These are phyloP conservation scores for Notolepis coatsorum DNA, from an alignment of 2,797 vertebrate genomes.

Conservation along the genomic window DNA sequence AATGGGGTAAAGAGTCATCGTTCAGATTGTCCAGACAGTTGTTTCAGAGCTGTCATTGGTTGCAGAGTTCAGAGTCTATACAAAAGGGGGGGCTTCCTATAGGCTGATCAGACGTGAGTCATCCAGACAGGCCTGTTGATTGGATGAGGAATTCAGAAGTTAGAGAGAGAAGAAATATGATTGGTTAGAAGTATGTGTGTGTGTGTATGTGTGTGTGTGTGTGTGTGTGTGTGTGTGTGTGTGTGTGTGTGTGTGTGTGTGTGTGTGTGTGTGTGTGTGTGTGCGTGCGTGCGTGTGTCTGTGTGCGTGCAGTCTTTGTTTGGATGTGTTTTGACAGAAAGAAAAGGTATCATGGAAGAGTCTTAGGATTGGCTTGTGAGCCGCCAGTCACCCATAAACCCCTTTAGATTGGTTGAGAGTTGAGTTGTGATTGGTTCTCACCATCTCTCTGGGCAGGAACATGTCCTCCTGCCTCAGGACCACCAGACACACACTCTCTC, in stretches of 20 bases:
- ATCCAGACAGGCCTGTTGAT: constrained; percentile 51
- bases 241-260: neutral
- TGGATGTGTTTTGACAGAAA: neutral
- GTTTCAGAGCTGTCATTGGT: neutral
- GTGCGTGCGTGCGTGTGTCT: constrained; percentile 9
- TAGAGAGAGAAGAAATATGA: constrained; percentile 11
- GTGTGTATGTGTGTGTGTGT: neutral
- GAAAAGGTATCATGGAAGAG: neutral
- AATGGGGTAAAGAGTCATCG: constrained; percentile 2
- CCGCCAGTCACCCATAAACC: neutral
- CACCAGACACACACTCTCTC: constrained; percentile 88
- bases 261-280: constrained; percentile 1
- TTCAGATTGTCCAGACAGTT: constrained; percentile 12
- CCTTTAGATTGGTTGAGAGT: neutral
- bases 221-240: neutral
- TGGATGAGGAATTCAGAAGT: constrained; percentile 42
- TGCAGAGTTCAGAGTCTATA: constrained; percentile 1
- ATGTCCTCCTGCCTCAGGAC: constrained; percentile 91
- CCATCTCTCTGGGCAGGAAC: constrained; percentile 95
- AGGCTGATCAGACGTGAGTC: constrained; percentile 44
- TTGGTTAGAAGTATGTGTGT: neutral
- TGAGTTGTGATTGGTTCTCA: constrained; percentile 76
- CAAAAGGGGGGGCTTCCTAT: constrained; percentile 32
- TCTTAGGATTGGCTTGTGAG: neutral
- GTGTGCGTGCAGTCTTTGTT: neutral